These are phyloP conservation scores for Solea senegalensis DNA, from an alignment of 2,113 vertebrate species.

Conservation along the genomic window DNA sequence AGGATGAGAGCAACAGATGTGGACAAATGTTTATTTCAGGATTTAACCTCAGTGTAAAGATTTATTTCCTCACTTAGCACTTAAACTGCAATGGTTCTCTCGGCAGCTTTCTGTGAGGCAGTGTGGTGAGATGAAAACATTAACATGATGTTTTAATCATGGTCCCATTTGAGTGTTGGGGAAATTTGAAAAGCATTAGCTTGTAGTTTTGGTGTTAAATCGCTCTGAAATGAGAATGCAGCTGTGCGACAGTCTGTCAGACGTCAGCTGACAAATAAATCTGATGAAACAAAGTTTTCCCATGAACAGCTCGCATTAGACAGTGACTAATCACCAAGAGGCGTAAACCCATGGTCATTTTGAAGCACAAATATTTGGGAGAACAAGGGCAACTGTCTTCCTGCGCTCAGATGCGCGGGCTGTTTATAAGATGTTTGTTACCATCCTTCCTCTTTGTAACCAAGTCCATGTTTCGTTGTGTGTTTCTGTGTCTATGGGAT, in stretches of 20 bases:
- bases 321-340: neutral
- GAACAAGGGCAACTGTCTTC: too few species aligned
- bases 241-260: constrained; percentile 23
- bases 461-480: constrained; percentile 19
- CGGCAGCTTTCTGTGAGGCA: neutral
- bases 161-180: neutral
- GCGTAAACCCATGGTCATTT: constrained; percentile 8
- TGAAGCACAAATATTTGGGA: neutral
- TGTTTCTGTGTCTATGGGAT: constrained; percentile 31
- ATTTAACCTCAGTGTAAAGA: neutral
- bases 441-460: constrained; percentile 18
- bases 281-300: too few species aligned
- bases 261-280: neutral
- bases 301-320: neutral
- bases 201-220: constrained; percentile 28
- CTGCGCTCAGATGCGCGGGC: neutral
- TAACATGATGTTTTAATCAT: neutral
- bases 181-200: neutral
- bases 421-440: constrained; percentile 7
- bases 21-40: neutral
- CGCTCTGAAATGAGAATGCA: constrained; percentile 26
- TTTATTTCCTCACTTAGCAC: neutral
- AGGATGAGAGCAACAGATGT: neutral
- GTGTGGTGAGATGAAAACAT: constrained; percentile 25
- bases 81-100: neutral